Evolutionary conservation across 2,113 vertebrate genomes (phyloP), one percentile per base, ranked within the genome.

Genomic region (Natator depressus): DNA sequence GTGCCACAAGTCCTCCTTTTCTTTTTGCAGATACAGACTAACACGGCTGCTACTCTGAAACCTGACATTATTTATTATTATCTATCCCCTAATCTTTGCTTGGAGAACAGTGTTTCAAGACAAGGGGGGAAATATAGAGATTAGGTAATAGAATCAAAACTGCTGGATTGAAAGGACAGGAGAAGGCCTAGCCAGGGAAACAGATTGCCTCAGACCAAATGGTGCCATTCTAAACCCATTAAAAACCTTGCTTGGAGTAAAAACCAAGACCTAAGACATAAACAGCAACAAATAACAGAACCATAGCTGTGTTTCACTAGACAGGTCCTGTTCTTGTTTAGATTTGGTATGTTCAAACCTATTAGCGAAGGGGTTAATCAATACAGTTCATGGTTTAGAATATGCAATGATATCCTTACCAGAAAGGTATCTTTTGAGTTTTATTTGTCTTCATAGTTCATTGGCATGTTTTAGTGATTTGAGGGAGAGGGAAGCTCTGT

Each of bases 121-220:
- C 22, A 14, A 25, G 75, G 24, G 24, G 10, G 38, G 10, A 24
- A 75, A 55, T 13, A 55, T 46, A 17, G 38, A 82, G 86, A 93
- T 35, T 2, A 35, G 17, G 27, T 35, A 1, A 62, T 29, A 8
- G 42, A 85, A 8, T 54, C 31, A 51, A 91, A 84, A 81, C 5
- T 1, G 42, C 2, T 0, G 50, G 72, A 25, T 59, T 88, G 49
- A 38, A 87, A 22, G 50, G 2, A 0, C 8, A 0, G 19, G 51
- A 13, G 54, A 75, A 72, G 93, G 89, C 94, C 86, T 78, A 4
- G 38, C 84, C 10, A 69, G 82, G 80, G 84, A 79, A 0, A 1
- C 0, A 5, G 65, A 12, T 29, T 31, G 47, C 13, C 12, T 47
- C 88, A 42, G 89, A 55, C 31, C 88, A 93, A 95, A 93, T 13